phyloP scores from a whole-genome alignment of 2,888 invertebrate genomes.

The Tenthredo livida region DNA sequence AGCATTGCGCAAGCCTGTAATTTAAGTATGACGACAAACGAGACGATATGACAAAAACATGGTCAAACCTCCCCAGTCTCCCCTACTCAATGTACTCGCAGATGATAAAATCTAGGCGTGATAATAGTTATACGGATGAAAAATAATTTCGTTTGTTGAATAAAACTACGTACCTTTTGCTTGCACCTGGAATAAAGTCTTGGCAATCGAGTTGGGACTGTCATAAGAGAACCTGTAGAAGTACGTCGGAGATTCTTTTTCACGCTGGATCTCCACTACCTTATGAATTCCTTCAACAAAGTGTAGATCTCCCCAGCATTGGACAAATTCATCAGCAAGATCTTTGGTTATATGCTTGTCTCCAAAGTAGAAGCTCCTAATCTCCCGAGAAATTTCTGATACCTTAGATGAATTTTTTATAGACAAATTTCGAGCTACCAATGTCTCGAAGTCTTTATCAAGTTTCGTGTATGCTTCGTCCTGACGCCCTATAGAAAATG shows the following conservation, averaged over 20 bases:
- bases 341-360: slow-evolving; percentile 70
- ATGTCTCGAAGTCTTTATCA: slow-evolving; percentile 72
- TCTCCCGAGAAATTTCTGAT: slow-evolving; percentile 69
- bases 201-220: slow-evolving; percentile 4
- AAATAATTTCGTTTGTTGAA: background rate
- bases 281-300: slow-evolving; percentile 62
- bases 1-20: too few species aligned
- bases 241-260: slow-evolving; percentile 60
- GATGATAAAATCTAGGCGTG: background rate
- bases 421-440: slow-evolving; percentile 76
- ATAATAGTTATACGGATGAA: background rate
- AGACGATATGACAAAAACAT: too few species aligned
- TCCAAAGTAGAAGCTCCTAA: slow-evolving; percentile 79
- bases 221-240: slow-evolving; percentile 62
- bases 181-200: slow-evolving; percentile 5
- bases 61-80: too few species aligned
- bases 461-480: slow-evolving; percentile 58
- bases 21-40: too few species aligned
- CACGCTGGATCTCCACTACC: slow-evolving; percentile 58
- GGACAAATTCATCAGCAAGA: slow-evolving; percentile 11
- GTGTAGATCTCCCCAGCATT: slow-evolving; percentile 31
- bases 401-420: slow-evolving; percentile 65
- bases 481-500: background rate
- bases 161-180: slow-evolving; percentile 13
- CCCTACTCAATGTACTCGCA: background rate